These are phyloP conservation scores for Meles meles DNA, from an alignment of 2,113 vertebrate genomes.

Conservation along the genomic window DNA sequence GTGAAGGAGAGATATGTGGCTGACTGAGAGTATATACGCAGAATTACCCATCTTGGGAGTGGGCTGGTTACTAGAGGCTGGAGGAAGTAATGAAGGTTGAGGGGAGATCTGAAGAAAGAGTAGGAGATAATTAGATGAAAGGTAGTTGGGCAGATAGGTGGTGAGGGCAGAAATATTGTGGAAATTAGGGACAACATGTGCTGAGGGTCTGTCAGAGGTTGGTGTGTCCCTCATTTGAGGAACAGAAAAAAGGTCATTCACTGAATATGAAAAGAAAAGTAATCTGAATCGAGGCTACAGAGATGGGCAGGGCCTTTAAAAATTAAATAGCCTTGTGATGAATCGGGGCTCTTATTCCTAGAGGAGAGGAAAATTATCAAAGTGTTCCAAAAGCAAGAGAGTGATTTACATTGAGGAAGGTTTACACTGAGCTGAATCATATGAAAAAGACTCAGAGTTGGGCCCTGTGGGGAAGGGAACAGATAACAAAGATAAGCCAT, in stretches of 20 bases:
- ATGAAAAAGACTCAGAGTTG: neutral
- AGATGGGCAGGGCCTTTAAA: neutral
- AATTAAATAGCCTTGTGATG: neutral
- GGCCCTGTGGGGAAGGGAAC: neutral
- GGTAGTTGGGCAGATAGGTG: neutral
- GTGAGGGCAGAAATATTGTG: neutral
- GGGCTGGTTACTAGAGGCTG: neutral
- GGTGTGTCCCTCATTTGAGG: neutral
- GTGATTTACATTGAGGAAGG: neutral
- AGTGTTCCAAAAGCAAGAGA: slow-evolving; percentile 10
- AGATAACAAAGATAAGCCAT: neutral
- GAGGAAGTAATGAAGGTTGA: neutral
- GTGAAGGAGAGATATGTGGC: neutral
- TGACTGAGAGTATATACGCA: neutral
- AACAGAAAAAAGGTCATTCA: neutral
- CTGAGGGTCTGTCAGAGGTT: neutral
- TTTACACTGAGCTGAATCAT: neutral
- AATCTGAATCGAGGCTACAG: neutral
- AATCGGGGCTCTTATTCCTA: neutral
- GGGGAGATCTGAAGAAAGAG: neutral
- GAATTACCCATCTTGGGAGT: neutral
- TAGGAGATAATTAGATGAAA: slow-evolving; percentile 7
- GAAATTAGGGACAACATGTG: neutral
- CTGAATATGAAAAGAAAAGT: neutral
- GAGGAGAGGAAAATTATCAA: neutral